Evolutionary conservation across 2,113 vertebrate species (phyloP).

Genomic region (Lophochroa leadbeateri): DNA sequence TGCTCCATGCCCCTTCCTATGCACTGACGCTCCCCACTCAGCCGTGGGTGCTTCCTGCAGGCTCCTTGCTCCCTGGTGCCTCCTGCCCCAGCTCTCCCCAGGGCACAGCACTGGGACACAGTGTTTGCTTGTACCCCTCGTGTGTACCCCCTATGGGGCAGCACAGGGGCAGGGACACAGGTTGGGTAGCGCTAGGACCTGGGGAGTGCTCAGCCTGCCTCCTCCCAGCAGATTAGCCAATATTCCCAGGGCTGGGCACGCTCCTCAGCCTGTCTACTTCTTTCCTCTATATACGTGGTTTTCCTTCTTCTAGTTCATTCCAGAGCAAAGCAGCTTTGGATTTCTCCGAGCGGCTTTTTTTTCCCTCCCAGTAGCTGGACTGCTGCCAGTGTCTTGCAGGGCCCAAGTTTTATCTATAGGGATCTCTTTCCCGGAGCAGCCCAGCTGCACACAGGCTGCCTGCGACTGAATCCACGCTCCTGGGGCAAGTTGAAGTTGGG

Average conservation of each 20-base stretch:
- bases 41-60: fast-evolving
- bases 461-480: neutral
- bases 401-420: slow-evolving; percentile 16
- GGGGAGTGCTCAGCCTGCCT: neutral
- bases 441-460: neutral
- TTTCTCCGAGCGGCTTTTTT: neutral
- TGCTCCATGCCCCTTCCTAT: fast-evolving
- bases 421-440: neutral
- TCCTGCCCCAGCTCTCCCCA: neutral
- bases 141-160: neutral
- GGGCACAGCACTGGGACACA: neutral
- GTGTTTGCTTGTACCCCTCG: fast-evolving
- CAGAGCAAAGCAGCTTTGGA: neutral
- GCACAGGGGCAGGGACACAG: neutral
- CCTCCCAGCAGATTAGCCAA: slow-evolving; percentile 51
- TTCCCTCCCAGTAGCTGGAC: neutral
- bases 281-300: neutral
- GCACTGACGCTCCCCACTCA: fast-evolving
- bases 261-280: neutral
- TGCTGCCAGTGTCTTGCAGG: neutral
- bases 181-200: neutral
- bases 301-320: neutral
- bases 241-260: slow-evolving; percentile 43
- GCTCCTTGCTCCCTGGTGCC: neutral
- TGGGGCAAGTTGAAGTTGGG: neutral